Evolutionary conservation across 2,888 invertebrate species (phyloP).

Genomic region (Troides oblongomaculatus): DNA sequence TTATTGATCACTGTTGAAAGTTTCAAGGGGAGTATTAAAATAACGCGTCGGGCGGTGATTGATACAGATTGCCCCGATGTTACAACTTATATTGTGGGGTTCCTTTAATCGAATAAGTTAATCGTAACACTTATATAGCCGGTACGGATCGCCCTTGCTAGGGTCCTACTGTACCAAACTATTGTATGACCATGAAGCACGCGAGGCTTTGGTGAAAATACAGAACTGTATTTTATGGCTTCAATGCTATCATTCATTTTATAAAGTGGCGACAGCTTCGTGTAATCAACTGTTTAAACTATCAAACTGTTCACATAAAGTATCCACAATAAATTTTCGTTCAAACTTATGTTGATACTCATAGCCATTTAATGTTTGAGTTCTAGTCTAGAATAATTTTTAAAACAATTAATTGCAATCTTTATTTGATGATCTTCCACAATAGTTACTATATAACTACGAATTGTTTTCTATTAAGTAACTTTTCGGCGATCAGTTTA

Average conservation of each 20-base stretch:
- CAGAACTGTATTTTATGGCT: conserved; percentile 7
- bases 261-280: conserved; percentile 11
- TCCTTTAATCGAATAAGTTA: conserved; percentile 50
- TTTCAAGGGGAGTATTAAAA: conserved; percentile 11
- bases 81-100: conserved; percentile 5
- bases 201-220: conserved; percentile 53
- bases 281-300: not conserved
- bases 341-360: not conserved
- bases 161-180: conserved; percentile 55
- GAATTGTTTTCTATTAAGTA: too few relatives aligned
- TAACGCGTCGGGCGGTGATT: conserved; percentile 1
- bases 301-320: too few relatives aligned
- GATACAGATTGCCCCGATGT: conserved; percentile 10
- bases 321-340: not conserved
- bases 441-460: too few relatives aligned
- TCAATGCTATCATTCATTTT: conserved; percentile 19
- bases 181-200: conserved; percentile 48
- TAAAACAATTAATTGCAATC: too few relatives aligned
- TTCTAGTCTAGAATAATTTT: too few relatives aligned
- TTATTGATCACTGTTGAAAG: conserved; percentile 2
- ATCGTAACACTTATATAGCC: conserved; percentile 67
- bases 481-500: too few relatives aligned
- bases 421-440: too few relatives aligned
- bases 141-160: conserved; percentile 51
- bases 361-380: too few relatives aligned